phyloP scores from a whole-genome alignment of 2,888 invertebrate genomes.

The Eumerus sabulonum region DNA sequence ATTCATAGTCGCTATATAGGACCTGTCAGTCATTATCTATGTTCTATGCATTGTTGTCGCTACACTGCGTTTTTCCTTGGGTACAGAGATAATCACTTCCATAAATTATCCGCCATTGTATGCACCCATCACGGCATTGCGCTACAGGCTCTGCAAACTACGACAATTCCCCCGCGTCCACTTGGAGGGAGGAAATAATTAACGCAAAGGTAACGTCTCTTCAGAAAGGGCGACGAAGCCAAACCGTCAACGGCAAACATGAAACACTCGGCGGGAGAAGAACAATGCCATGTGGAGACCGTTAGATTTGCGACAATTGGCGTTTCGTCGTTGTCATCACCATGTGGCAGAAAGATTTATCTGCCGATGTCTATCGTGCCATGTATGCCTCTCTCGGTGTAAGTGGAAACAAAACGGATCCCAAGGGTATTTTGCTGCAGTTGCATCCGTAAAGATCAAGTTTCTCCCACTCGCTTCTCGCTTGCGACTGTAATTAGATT shows the following conservation, averaged over 20 bases:
- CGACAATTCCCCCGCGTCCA: slow-evolving; percentile 31
- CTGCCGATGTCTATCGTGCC: slow-evolving; percentile 46
- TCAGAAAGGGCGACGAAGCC: slow-evolving; percentile 56
- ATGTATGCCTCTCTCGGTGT: slow-evolving; percentile 1
- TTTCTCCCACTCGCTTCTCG: slow-evolving; percentile 21
- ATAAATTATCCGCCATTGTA: slow-evolving; percentile 61
- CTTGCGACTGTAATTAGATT: slow-evolving; percentile 50
- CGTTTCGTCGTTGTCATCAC: slow-evolving; percentile 38
- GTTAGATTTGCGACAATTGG: slow-evolving; percentile 49
- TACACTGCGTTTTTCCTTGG: slow-evolving; percentile 57
- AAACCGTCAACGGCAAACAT: slow-evolving; percentile 38
- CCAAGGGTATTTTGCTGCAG: slow-evolving; percentile 46
- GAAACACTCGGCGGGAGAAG: slow-evolving; percentile 41
- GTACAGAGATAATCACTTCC: slow-evolving; percentile 61
- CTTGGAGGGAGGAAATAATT: slow-evolving; percentile 52
- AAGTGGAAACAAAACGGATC: slow-evolving; percentile 42
- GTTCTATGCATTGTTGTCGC: slow-evolving; percentile 11
- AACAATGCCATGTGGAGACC: slow-evolving; percentile 52
- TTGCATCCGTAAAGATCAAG: slow-evolving; percentile 25
- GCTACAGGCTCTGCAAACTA: not conserved
- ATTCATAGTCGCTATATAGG: slow-evolving; percentile 24
- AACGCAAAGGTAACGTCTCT: slow-evolving; percentile 46
- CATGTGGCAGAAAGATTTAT: slow-evolving; percentile 48
- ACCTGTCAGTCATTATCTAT: slow-evolving; percentile 13
- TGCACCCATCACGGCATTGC: slow-evolving; percentile 31